phyloP scores from a whole-genome alignment of 2,113 vertebrate species.

The Willisornis vidua region DNA sequence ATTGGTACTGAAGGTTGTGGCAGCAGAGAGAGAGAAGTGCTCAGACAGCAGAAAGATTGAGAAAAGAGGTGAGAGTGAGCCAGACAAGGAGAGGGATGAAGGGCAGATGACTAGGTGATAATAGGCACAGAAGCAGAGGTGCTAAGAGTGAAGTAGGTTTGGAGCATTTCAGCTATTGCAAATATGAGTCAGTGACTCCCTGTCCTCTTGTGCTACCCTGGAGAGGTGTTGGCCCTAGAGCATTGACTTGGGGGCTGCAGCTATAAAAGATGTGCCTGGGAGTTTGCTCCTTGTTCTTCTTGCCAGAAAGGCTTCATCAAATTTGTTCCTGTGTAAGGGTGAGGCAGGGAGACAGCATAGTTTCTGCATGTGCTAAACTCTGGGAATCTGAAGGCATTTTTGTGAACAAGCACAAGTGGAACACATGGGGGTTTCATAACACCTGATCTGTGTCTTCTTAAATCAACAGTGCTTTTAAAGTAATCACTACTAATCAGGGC shows the following conservation, averaged over 20 bases:
- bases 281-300: not conserved
- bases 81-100: not conserved
- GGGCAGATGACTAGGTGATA: not conserved
- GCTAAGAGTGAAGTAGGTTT: not conserved
- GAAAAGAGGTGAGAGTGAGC: not conserved
- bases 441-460: conserved; percentile 10
- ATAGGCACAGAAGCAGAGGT: not conserved
- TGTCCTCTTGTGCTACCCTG: not conserved
- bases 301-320: not conserved
- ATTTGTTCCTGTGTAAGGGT: not conserved
- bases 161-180: not conserved
- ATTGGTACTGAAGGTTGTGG: not conserved
- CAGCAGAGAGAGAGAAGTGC: not conserved
- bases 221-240: not conserved
- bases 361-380: not conserved
- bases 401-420: not conserved
- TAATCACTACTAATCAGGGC: not conserved
- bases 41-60: not conserved
- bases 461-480: conserved; percentile 38
- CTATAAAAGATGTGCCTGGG: not conserved
- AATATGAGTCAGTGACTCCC: not conserved
- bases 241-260: not conserved
- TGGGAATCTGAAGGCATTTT: not conserved
- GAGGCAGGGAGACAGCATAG: not conserved
- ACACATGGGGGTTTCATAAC: not conserved